phyloP scores from a whole-genome alignment of 2,797 vertebrate species.

The Ptychadena robeensis region DNA sequence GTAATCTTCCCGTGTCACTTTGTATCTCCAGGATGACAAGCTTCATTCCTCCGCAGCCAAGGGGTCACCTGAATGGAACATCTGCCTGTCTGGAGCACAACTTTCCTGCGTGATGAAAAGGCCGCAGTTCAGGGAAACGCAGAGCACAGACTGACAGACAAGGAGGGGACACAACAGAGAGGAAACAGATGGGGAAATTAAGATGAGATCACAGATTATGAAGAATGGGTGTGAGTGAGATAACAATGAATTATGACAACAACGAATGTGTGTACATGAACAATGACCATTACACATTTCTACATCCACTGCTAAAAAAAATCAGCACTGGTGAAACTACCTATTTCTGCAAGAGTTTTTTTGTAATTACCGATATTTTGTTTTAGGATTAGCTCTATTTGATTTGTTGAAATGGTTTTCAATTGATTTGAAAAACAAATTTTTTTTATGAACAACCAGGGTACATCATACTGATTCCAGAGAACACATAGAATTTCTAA shows the following conservation, averaged over 20 bases:
- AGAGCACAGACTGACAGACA: conserved; percentile 24
- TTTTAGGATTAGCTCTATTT: too few species aligned
- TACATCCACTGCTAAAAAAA: too few species aligned
- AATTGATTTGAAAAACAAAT: too few species aligned
- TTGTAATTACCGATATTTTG: too few species aligned
- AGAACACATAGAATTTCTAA: too few species aligned
- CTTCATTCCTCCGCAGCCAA: not conserved
- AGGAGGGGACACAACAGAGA: not conserved
- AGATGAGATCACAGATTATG: not conserved
- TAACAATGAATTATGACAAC: not conserved
- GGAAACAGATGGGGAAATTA: conserved; percentile 44
- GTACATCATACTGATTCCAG: too few species aligned
- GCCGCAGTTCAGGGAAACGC: not conserved
- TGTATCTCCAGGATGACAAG: not conserved
- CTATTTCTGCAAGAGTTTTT: too few species aligned
- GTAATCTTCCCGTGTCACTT: not conserved
- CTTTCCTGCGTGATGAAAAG: not conserved
- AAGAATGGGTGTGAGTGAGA: not conserved
- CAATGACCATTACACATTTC: not conserved
- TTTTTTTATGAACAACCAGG: too few species aligned
- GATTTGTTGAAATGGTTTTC: too few species aligned
- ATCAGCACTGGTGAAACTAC: too few species aligned
- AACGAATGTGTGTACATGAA: not conserved
- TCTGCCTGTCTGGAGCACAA: not conserved
- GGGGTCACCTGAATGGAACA: conserved; percentile 4